A percentile compares a stretch with the other conserved stretches of the same genome.
Evolutionary conservation across 2,797 vertebrate species (phyloP).

Genomic region (Myotis pilosus): DNA sequence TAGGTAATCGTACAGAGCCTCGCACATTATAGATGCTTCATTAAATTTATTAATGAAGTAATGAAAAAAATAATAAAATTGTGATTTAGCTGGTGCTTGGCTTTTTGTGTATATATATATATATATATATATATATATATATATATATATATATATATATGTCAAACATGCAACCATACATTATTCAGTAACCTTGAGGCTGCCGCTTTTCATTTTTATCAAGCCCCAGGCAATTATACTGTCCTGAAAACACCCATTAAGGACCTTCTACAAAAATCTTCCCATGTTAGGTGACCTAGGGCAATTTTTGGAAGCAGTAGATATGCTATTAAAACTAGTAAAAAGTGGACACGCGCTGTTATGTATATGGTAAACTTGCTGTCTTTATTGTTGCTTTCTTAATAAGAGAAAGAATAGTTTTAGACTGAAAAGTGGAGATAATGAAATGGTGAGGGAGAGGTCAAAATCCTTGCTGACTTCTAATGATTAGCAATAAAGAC

Average conservation of each 20-base stretch:
- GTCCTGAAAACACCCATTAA: constrained; percentile 28
- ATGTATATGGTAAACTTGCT: not conserved
- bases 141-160: no score
- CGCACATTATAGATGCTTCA: not conserved
- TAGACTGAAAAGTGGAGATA: not conserved
- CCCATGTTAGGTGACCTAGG: not conserved
- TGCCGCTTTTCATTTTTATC: not conserved
- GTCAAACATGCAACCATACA: not conserved
- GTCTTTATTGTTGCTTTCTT: not conserved
- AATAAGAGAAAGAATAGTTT: constrained; percentile 43
- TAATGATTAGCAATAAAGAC: constrained; percentile 62
- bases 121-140: no score
- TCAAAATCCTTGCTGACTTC: constrained; percentile 27
- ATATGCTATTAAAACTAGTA: not conserved
- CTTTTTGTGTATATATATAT: not conserved
- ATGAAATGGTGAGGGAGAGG: not conserved
- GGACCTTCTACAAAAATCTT: not conserved
- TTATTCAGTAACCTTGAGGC: constrained; percentile 33
- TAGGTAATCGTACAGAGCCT: not conserved
- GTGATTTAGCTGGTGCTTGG: not conserved
- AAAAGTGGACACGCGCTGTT: not conserved
- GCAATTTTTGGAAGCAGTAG: not conserved
- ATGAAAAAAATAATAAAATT: not conserved
- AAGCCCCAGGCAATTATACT: not conserved
- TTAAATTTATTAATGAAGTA: not conserved